A percentile compares a stretch with the other conserved stretches of the same genome.
Evolutionary conservation across 1,140 invertebrate genomes (phyloP).

Genomic region (Choristoneura fumiferana): DNA sequence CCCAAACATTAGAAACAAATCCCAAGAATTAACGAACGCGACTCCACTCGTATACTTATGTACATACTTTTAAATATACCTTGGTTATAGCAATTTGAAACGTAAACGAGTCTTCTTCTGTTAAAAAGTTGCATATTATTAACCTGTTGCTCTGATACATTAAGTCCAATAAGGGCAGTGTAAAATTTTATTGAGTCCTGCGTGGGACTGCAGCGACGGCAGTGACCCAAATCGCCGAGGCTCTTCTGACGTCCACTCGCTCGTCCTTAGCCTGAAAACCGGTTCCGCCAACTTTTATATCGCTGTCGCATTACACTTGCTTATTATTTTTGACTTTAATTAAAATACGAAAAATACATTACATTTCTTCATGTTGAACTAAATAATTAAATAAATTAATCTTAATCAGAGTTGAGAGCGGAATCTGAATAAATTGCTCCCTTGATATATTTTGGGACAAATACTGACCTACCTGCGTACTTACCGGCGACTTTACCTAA

Average conservation of each 20-base stretch:
- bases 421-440: no score
- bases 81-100: not conserved
- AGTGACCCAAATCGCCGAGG: slow-evolving; percentile 67
- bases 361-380: no score
- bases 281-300: not conserved
- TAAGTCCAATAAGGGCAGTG: slow-evolving; percentile 20
- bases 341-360: no score
- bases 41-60: not conserved
- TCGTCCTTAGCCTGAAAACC: slow-evolving; percentile 38
- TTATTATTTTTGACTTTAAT: no score
- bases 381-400: no score
- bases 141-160: slow-evolving; percentile 3
- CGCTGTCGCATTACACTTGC: not conserved
- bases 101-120: not conserved
- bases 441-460: no score
- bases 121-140: not conserved
- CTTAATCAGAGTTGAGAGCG: no score
- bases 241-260: slow-evolving; percentile 45
- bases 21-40: not conserved
- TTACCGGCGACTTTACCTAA: no score
- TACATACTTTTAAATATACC: not conserved
- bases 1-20: not conserved
- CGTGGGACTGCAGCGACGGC: slow-evolving; percentile 48
- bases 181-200: slow-evolving; percentile 69
- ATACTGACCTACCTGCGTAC: no score